Percentiles rank a stretch among this genome's conserved stretches.
These are phyloP conservation scores for Agrenia bidenticulata DNA, from an alignment of 2,888 invertebrate genomes.

Conservation along the genomic window DNA sequence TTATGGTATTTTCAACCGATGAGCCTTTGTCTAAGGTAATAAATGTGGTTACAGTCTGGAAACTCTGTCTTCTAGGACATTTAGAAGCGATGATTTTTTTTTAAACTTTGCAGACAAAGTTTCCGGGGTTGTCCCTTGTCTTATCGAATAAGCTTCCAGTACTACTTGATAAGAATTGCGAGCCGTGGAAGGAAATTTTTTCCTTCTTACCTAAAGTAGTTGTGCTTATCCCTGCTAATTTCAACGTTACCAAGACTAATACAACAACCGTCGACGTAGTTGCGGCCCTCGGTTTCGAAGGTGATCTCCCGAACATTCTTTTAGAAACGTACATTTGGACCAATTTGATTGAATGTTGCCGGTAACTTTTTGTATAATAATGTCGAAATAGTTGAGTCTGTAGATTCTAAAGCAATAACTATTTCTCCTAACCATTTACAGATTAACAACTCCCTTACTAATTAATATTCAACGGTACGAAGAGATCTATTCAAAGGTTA, in stretches of 20 bases:
- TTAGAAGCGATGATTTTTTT: not conserved
- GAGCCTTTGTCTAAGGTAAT: too few relatives aligned
- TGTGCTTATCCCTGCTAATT: not conserved
- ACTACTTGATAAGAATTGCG: not conserved
- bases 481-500: not conserved
- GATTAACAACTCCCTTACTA: not conserved
- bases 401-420: not conserved
- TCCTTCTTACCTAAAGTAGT: not conserved
- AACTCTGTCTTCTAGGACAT: not conserved
- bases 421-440: not conserved
- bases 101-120: not conserved
- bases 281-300: not conserved
- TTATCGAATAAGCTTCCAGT: not conserved
- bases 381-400: not conserved
- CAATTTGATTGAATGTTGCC: not conserved
- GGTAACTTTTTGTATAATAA: not conserved
- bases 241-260: not conserved
- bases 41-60: not conserved
- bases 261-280: not conserved
- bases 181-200: not conserved
- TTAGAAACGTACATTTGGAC: not conserved
- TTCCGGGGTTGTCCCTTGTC: not conserved
- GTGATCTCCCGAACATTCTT: not conserved
- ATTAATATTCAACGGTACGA: not conserved
- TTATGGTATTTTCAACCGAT: not conserved